Base-by-base conservation (phyloP, 2,113 vertebrate genomes). In the Macrotis lagotis region DNA sequence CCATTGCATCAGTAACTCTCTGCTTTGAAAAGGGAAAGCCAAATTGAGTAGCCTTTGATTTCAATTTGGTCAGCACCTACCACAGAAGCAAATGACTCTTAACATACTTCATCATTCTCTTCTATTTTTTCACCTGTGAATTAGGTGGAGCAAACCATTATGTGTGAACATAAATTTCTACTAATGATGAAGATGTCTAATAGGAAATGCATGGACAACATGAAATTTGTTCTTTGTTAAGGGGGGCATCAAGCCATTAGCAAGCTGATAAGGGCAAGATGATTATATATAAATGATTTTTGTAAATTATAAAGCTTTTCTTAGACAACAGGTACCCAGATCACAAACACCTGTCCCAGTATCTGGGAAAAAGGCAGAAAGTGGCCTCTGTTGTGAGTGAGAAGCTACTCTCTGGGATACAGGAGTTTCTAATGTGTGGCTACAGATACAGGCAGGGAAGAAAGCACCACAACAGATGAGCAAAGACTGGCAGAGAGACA, bases 211-310 rank as follows among this genome's bases (percentile, higher is more conserved):
- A 59, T 12, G 11, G 31, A 1, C 11, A 59, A 59, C 37, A 66
- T 14, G 55, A 66, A 4, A 31, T 37, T 3, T 97, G 90, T 95
- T 28, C 50, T 94, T 96, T 50, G n/a, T 83, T 52, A 31, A 93
- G 95, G 44, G 89, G 9, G 55, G 8, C 22, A 26, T 0, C 0
- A 51, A 37, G 0, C 47, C 25, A 89, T 50, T 26, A 37, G 50
- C 11, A 59, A n/a, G 92, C 90, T 93, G 50, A 48, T 8, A 48
- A 1, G 2, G 24, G 51, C 94, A 48, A 50, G 74, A 92, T 25
- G 59, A 91, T 55, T 66, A 88, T 0, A 48, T 1, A 53, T 11
- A 88, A 94, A 7, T 47, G n/a, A 0, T 48, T 96, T 95, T 47
- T 2, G 22, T 7, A 89, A 90, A n/a, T 52, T 96, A 93, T 95